Conservation (phyloP, 2,113 vertebrate genomes). For the Toxostoma redivivum region DNA sequence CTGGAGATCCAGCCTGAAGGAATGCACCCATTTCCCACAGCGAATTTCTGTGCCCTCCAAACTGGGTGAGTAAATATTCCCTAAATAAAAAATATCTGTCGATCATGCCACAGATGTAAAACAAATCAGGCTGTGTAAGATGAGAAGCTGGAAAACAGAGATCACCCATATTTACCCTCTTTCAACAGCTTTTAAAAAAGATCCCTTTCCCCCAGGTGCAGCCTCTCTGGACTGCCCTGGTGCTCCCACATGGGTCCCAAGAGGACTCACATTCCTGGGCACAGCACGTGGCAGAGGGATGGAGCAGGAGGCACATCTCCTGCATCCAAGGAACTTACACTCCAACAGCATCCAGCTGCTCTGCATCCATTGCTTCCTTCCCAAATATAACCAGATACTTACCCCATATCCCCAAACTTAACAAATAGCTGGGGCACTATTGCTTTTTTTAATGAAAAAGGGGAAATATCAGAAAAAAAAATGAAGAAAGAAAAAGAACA, state of each 20-base stretch:
- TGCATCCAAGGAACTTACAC: background rate
- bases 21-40: accelerated
- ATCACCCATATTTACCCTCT: background rate
- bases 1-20: background rate
- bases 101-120: background rate
- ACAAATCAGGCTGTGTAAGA: background rate
- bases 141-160: background rate
- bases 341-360: background rate
- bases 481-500: background rate
- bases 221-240: background rate
- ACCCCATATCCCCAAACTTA: background rate
- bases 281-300: background rate
- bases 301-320: background rate
- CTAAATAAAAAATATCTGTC: background rate
- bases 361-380: background rate
- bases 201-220: background rate
- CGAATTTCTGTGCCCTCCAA: background rate
- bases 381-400: background rate
- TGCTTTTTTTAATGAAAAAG: background rate
- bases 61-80: background rate
- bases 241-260: background rate
- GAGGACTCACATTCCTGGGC: background rate
- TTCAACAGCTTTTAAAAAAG: background rate
- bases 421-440: background rate
- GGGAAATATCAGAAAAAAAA: background rate